phyloP scores from a whole-genome alignment of 2,113 vertebrate species.

The Lepisosteus osseus region DNA sequence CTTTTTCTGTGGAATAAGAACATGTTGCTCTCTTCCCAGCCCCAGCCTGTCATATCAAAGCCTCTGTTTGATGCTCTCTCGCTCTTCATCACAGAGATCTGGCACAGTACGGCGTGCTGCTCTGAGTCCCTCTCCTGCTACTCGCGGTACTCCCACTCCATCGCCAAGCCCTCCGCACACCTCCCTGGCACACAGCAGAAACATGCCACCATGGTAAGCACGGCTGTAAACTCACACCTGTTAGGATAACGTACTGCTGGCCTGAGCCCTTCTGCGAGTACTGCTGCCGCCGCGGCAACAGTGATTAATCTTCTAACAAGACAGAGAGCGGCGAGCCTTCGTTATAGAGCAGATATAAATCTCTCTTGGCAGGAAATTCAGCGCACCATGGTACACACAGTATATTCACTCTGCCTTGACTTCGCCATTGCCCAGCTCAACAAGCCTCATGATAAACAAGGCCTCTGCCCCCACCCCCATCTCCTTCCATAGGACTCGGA shows the following conservation, averaged over 20 bases:
- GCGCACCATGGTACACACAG: background rate
- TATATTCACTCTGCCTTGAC: slow-evolving; percentile 36
- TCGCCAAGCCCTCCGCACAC: slow-evolving; percentile 27
- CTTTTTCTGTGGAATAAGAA: background rate
- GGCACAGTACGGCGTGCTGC: background rate
- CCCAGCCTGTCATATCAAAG: background rate
- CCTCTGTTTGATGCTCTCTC: background rate
- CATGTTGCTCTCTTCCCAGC: background rate
- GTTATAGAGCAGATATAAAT: slow-evolving; percentile 51
- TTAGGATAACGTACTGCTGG: slow-evolving; percentile 43
- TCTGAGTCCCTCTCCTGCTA: slow-evolving; percentile 6
- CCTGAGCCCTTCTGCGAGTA: slow-evolving; percentile 50
- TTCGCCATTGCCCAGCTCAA: slow-evolving; percentile 19
- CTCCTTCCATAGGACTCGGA: background rate
- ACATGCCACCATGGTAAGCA: slow-evolving; percentile 29
- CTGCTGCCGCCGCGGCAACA: slow-evolving; percentile 32
- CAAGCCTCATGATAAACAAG: slow-evolving; percentile 50
- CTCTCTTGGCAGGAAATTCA: slow-evolving; percentile 38
- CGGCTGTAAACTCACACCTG: slow-evolving; percentile 47
- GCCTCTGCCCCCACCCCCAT: slow-evolving; percentile 19
- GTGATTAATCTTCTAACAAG: slow-evolving; percentile 69
- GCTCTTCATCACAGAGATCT: background rate
- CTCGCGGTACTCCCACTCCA: slow-evolving; percentile 23
- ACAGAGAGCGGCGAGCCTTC: slow-evolving; percentile 53
- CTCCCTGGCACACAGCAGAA: slow-evolving; percentile 29